Base-by-base conservation (phyloP, 2,113 vertebrate genomes). In the Tachysurus fulvidraco region DNA sequence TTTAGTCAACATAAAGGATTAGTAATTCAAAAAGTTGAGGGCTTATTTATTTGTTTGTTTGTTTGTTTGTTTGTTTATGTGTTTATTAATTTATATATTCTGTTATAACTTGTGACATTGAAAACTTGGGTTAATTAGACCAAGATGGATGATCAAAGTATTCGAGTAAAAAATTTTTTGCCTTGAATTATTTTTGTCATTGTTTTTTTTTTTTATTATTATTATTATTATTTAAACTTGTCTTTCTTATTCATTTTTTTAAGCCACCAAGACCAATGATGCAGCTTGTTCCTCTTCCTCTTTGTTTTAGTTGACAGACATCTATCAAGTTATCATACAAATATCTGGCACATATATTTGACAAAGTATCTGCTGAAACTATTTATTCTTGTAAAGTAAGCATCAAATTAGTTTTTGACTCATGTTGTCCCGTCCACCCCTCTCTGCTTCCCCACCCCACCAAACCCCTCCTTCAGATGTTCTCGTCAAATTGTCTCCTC, bases 401-500 rank as follows among this genome's bases (percentile, higher is more conserved):
- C 86, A 89, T 88, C 84, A 86, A 89, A 89, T 91, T 91, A 91
- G 88, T 86, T 89, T 90, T 91, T 91, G 90, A 91, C 90, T 91
- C 88, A 81, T 89, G 84, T 86, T 86, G 88, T 88, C 83, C 83
- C 80, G 65, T 83, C 55, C 85, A 84, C 65, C 81, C 84, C 85
- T 36, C 36, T 36, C 36, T 83, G 80, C 71, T 46, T 62, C 57
- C 46, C 44, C 76, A 50, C 17, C n/a, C 67, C 5, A 28, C 83
- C 88, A 74, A 54, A 25, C 28, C 19, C 52, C 50, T 30, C 57
- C 76, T 65, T 86, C 82, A 89, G 88, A 93, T 93, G 91, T 86
- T 85, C 86, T 88, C 86, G 90, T 92, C 91, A 91, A 89, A 92
- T 92, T 91, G 93, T 92, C 93, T 91, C 93, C 92, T 93, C 94